These are phyloP conservation scores for Eupithecia vulgata DNA, from an alignment of 2,888 invertebrate genomes.

Conservation along the genomic window DNA sequence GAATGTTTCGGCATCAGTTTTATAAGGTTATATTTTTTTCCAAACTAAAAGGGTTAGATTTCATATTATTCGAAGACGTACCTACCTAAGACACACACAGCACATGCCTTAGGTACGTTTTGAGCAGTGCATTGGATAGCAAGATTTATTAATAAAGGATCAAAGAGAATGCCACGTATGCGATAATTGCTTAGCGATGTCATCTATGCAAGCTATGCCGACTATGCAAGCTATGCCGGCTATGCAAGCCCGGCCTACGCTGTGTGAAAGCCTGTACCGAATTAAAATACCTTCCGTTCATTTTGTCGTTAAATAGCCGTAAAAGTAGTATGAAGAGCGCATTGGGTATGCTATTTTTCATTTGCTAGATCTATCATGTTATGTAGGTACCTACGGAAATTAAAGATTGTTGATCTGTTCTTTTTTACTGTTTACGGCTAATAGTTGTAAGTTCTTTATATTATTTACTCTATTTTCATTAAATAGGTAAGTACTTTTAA, in stretches of 20 bases:
- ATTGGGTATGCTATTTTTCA: not conserved
- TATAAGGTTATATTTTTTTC: not conserved
- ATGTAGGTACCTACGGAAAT: not conserved
- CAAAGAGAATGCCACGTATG: constrained; percentile 19
- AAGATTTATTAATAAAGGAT: constrained; percentile 14
- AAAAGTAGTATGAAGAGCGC: constrained; percentile 17
- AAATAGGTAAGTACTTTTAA: too few relatives aligned
- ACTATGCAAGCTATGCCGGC: constrained; percentile 16
- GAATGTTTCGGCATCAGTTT: not conserved
- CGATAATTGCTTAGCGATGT: constrained; percentile 30
- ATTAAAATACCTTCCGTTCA: constrained; percentile 27
- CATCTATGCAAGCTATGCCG: constrained; percentile 16
- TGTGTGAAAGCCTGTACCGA: constrained; percentile 24
- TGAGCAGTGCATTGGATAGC: constrained; percentile 8
- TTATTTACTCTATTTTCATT: too few relatives aligned
- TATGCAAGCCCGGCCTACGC: constrained; percentile 19
- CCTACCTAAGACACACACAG: not conserved
- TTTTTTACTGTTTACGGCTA: too few relatives aligned
- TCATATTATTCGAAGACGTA: not conserved
- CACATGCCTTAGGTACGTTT: not conserved
- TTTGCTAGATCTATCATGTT: not conserved
- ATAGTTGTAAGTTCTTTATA: too few relatives aligned
- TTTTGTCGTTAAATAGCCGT: constrained; percentile 24
- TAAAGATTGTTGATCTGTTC: not conserved
- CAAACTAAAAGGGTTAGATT: not conserved